Evolutionary conservation across 2,888 invertebrate species (phyloP).

Genomic region (Drosophila cognata): DNA sequence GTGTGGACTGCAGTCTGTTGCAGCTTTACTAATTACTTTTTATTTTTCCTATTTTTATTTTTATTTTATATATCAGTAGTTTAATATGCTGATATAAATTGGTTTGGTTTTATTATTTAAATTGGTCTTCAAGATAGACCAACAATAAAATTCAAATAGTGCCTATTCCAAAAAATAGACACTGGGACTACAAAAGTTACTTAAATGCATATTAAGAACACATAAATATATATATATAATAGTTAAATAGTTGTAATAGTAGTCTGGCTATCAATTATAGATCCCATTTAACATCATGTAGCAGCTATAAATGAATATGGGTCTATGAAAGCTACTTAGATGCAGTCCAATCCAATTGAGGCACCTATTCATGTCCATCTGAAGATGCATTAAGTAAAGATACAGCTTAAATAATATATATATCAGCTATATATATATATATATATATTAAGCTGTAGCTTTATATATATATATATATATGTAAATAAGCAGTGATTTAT

Average conservation of each 20-base stretch:
- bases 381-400: neutral
- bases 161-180: neutral
- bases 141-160: neutral
- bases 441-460: too few species aligned
- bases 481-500: constrained; percentile 9
- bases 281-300: neutral
- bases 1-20: neutral
- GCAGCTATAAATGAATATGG: neutral
- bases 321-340: neutral
- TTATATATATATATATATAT: too few species aligned
- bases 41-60: neutral
- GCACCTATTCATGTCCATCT: constrained; percentile 2
- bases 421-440: too few species aligned
- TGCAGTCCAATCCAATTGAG: neutral
- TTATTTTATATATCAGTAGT: neutral
- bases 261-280: neutral
- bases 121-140: neutral
- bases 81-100: neutral
- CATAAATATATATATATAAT: neutral
- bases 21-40: neutral
- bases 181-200: neutral
- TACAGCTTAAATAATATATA: constrained; percentile 7
- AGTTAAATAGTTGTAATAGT: neutral
- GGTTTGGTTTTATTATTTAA: neutral
- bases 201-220: neutral